Conservation (phyloP, 2,797 vertebrate species). For the Molossus molossus region DNA sequence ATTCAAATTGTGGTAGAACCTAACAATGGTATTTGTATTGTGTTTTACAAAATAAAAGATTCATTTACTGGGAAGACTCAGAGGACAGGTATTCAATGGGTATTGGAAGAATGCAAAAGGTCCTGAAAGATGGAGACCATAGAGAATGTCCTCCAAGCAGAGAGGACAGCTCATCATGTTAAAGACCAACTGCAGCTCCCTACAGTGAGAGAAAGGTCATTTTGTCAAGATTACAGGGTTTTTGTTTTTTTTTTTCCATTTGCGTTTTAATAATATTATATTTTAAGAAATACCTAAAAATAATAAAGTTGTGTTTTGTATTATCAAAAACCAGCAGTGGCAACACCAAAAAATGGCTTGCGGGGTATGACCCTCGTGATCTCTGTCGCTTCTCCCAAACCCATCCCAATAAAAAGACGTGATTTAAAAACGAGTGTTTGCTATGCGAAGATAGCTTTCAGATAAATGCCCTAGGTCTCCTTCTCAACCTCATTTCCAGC, state of each 20-base stretch:
- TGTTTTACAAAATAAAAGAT: neutral
- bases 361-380: neutral
- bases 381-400: neutral
- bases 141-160: neutral
- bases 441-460: neutral
- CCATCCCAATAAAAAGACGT: neutral
- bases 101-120: constrained; percentile 20
- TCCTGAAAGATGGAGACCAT: neutral
- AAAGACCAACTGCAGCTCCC: neutral
- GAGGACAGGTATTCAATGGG: neutral
- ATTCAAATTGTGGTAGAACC: neutral
- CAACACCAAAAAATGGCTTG: neutral
- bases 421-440: neutral
- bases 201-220: neutral
- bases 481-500: constrained; percentile 6
- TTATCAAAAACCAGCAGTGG: neutral
- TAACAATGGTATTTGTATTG: neutral
- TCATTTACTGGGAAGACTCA: constrained; percentile 13
- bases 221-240: neutral
- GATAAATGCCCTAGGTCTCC: neutral
- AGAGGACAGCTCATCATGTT: neutral
- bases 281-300: constrained; percentile 8
- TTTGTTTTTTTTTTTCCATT: neutral
- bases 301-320: neutral
- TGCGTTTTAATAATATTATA: constrained; percentile 27